Percentiles rank a stretch among this genome's conserved stretches.
These are phyloP conservation scores for Limonius californicus DNA, from an alignment of 1,140 invertebrate genomes.

Conservation along the genomic window DNA sequence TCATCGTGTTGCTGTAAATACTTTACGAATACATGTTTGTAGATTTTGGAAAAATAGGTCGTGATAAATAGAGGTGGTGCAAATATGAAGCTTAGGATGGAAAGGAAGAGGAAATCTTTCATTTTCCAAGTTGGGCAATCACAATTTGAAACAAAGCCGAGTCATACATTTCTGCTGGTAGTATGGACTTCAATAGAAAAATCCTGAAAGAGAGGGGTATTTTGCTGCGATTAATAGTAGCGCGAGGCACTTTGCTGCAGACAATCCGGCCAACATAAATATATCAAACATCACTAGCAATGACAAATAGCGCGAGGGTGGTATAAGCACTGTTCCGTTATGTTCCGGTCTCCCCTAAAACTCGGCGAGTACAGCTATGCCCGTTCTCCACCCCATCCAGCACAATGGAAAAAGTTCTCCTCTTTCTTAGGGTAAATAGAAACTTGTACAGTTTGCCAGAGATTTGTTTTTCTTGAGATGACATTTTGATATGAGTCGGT, in stretches of 20 bases:
- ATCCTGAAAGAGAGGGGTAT: background rate
- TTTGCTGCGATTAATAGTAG: conserved; percentile 33
- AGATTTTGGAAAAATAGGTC: too few relatives aligned
- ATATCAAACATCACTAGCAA: conserved; percentile 43
- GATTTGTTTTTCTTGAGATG: conserved; percentile 39
- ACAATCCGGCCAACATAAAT: conserved; percentile 43
- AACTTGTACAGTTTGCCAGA: conserved; percentile 31
- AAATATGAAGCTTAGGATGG: too few relatives aligned
- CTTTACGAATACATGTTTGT: too few relatives aligned
- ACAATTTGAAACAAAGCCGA: too few relatives aligned
- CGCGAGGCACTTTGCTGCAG: conserved; percentile 37
- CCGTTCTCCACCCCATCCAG: conserved; percentile 9
- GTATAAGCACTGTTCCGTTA: conserved; percentile 18
- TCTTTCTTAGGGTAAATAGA: conserved; percentile 14
- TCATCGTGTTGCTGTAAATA: too few relatives aligned
- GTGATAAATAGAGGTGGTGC: too few relatives aligned
- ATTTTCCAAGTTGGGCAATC: too few relatives aligned
- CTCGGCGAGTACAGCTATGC: conserved; percentile 13
- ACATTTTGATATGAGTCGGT: conserved; percentile 37
- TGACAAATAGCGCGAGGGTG: conserved; percentile 41
- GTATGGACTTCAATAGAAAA: too few relatives aligned
- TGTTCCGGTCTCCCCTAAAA: conserved; percentile 8
- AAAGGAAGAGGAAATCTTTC: too few relatives aligned
- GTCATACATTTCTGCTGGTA: too few relatives aligned
- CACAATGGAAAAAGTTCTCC: conserved; percentile 9